Conservation (phyloP, 2,888 invertebrate genomes). For the Malachius bipustulatus region DNA sequence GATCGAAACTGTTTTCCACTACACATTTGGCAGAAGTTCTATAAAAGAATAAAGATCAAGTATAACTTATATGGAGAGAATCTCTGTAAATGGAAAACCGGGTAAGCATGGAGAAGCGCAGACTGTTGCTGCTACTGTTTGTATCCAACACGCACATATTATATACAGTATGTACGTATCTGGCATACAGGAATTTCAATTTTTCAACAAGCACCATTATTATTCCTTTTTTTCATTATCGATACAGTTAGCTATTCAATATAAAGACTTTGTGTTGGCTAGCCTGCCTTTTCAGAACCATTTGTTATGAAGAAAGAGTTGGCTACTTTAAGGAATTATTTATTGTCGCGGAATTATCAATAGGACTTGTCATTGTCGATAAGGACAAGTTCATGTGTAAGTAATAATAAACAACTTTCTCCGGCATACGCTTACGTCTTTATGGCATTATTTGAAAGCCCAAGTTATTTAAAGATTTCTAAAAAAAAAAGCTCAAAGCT, state of each 20-base stretch:
- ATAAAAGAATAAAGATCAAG: slow-evolving; percentile 41
- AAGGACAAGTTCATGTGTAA: no score
- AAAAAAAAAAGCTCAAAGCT: no score
- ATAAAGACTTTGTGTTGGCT: slow-evolving; percentile 5
- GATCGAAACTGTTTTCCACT: slow-evolving; percentile 32
- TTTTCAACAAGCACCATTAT: slow-evolving; percentile 20
- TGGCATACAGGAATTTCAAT: slow-evolving; percentile 25
- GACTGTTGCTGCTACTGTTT: slow-evolving; percentile 14
- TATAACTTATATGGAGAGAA: slow-evolving; percentile 41
- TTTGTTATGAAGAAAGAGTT: no score
- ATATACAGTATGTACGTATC: slow-evolving; percentile 20
- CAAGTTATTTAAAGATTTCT: no score
- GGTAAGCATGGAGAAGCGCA: slow-evolving; percentile 34
- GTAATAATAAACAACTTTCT: no score
- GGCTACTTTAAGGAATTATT: no score
- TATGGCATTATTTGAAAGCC: no score
- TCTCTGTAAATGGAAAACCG: slow-evolving; percentile 41
- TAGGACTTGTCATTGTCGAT: no score
- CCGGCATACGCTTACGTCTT: no score
- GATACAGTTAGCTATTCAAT: slow-evolving; percentile 9
- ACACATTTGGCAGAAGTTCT: slow-evolving; percentile 35
- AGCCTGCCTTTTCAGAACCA: no score
- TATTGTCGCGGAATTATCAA: no score
- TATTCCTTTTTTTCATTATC: slow-evolving; percentile 8
- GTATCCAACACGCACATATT: slow-evolving; percentile 10